phyloP scores from a whole-genome alignment of 2,113 vertebrate genomes.

The Trichechus manatus region DNA sequence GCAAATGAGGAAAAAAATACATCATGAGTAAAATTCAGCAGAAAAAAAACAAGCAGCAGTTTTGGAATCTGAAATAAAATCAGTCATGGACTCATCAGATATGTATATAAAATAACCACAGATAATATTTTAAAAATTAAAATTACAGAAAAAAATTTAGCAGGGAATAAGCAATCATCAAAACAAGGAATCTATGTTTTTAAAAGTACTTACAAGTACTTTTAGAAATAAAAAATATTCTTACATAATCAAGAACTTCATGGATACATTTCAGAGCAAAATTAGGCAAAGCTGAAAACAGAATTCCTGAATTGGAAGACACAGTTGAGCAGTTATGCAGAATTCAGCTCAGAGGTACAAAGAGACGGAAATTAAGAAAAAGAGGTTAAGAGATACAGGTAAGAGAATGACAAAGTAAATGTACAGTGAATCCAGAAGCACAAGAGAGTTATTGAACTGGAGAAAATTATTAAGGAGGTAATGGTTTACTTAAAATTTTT shows the following conservation, averaged over 20 bases:
- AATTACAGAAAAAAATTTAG: neutral
- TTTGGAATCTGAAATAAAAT: constrained; percentile 2
- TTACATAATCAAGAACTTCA: constrained; percentile 5
- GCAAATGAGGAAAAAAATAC: neutral
- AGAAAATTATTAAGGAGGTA: neutral
- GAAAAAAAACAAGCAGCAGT: neutral
- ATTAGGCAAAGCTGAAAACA: neutral
- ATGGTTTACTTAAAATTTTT: neutral
- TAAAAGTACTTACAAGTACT: neutral
- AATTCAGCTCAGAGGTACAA: neutral
- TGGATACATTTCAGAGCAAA: neutral
- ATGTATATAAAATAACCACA: neutral
- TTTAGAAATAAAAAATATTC: constrained; percentile 3
- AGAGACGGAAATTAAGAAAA: neutral
- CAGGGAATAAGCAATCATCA: neutral
- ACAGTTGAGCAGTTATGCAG: neutral
- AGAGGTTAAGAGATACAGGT: neutral
- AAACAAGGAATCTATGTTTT: neutral
- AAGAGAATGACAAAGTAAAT: neutral
- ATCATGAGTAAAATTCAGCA: neutral
- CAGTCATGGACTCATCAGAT: neutral
- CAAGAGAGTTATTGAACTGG: neutral
- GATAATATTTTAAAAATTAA: constrained; percentile 10
- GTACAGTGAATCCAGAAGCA: neutral
- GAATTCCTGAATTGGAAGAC: neutral